Evolutionary conservation across 2,797 vertebrate genomes (phyloP).

Genomic region (Pangasius macronema): DNA sequence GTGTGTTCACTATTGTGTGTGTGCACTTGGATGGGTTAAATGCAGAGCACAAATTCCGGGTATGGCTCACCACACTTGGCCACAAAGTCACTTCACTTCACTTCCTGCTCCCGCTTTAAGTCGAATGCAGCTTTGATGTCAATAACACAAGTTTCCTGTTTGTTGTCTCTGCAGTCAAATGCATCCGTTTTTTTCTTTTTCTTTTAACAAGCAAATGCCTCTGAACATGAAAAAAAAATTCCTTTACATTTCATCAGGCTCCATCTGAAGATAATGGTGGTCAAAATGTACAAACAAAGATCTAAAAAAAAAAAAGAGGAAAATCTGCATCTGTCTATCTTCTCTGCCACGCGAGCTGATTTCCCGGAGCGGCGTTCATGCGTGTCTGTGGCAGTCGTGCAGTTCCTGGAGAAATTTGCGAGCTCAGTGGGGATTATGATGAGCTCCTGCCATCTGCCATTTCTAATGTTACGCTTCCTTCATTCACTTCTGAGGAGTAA

Average conservation of each 20-base stretch:
- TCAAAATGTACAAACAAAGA: not conserved
- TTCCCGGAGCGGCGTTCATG: not conserved
- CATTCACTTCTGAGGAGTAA: constrained; percentile 26
- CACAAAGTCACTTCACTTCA: no score
- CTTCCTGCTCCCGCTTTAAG: not conserved
- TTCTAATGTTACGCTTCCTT: constrained; percentile 43
- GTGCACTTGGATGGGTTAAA: no score
- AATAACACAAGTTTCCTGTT: not conserved
- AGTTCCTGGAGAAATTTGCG: constrained; percentile 26
- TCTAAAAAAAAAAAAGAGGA: not conserved
- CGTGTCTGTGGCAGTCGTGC: not conserved
- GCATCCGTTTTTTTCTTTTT: not conserved
- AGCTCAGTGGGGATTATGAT: constrained; percentile 37
- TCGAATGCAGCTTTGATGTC: not conserved
- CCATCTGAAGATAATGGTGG: not conserved
- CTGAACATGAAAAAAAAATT: not conserved
- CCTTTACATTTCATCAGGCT: not conserved
- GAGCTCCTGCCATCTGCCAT: constrained; percentile 35
- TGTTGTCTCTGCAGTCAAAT: not conserved
- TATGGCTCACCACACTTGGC: no score
- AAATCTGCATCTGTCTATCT: not conserved
- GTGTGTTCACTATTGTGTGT: no score
- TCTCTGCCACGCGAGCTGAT: not conserved
- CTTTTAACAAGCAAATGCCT: no score
- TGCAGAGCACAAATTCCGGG: no score